These are phyloP conservation scores for Mesorhabditis belari DNA, from an alignment of 2,888 invertebrate genomes.

Conservation along the genomic window DNA sequence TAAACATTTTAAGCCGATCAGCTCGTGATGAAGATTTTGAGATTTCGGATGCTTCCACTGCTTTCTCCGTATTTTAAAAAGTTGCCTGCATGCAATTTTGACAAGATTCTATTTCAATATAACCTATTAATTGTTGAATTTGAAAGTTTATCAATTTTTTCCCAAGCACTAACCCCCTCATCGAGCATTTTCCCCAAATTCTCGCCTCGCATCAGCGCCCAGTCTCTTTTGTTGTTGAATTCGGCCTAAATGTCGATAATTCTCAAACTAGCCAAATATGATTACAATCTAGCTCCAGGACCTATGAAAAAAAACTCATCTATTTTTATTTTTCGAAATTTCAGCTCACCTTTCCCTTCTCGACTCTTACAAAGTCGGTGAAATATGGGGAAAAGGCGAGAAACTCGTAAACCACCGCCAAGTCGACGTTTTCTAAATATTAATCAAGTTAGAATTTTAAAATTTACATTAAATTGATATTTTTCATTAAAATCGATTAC, in stretches of 20 bases:
- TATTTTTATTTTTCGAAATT: neutral
- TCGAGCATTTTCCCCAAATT: neutral
- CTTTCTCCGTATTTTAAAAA: neutral
- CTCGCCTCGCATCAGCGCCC: neutral
- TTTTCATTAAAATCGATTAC: neutral
- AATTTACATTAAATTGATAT: neutral
- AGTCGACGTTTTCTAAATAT: slow-evolving; percentile 19
- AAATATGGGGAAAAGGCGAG: slow-evolving; percentile 30
- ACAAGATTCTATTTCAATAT: too few species aligned
- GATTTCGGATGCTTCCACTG: too few species aligned
- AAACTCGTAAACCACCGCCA: slow-evolving; percentile 27
- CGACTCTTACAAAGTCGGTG: slow-evolving; percentile 18
- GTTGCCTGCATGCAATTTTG: too few species aligned
- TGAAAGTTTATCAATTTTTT: too few species aligned
- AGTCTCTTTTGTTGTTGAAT: neutral
- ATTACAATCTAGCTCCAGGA: neutral
- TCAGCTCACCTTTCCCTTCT: slow-evolving; percentile 8
- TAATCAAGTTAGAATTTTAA: slow-evolving; percentile 3
- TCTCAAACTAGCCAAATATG: neutral
- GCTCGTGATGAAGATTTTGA: too few species aligned
- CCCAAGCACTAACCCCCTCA: neutral
- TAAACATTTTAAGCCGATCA: too few species aligned
- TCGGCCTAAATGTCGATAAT: neutral
- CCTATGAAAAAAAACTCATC: neutral
- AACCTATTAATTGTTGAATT: too few species aligned